phyloP scores from a whole-genome alignment of 64 coral and sea anemone species.

The Cladopsammia gracilis region DNA sequence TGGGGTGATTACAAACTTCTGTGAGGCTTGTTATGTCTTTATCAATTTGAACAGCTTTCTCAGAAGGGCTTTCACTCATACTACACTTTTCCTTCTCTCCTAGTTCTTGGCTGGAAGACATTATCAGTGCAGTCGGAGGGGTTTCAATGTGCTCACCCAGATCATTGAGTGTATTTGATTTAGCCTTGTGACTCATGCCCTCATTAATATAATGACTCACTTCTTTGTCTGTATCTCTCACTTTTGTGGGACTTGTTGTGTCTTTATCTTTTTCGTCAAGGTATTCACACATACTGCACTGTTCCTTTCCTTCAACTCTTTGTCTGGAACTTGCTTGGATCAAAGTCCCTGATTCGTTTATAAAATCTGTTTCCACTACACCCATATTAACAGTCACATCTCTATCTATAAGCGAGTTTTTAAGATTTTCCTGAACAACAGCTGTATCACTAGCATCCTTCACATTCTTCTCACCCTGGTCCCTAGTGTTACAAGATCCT shows the following conservation, averaged over 20 bases:
- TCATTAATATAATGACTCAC: too few relatives aligned
- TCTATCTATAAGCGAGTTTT: not conserved
- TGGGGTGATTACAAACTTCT: not conserved
- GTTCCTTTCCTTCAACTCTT: too few relatives aligned
- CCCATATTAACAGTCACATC: not conserved
- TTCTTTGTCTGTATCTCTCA: too few relatives aligned
- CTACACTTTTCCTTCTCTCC: not conserved
- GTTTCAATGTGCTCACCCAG: too few relatives aligned
- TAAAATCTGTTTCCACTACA: too few relatives aligned
- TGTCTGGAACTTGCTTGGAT: too few relatives aligned
- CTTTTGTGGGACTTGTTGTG: too few relatives aligned
- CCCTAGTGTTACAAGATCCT: not conserved
- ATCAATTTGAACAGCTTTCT: not conserved
- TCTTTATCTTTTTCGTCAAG: too few relatives aligned
- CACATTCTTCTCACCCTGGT: not conserved
- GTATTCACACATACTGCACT: too few relatives aligned
- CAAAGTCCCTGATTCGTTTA: too few relatives aligned
- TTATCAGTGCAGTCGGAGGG: not conserved
- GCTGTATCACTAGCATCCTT: not conserved
- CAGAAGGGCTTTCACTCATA: not conserved
- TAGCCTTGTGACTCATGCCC: too few relatives aligned
- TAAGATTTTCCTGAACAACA: not conserved
- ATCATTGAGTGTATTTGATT: too few relatives aligned
- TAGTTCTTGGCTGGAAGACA: not conserved
- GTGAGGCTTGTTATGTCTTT: not conserved